Conservation (phyloP, 2,113 vertebrate species). For the Neogale vison region DNA sequence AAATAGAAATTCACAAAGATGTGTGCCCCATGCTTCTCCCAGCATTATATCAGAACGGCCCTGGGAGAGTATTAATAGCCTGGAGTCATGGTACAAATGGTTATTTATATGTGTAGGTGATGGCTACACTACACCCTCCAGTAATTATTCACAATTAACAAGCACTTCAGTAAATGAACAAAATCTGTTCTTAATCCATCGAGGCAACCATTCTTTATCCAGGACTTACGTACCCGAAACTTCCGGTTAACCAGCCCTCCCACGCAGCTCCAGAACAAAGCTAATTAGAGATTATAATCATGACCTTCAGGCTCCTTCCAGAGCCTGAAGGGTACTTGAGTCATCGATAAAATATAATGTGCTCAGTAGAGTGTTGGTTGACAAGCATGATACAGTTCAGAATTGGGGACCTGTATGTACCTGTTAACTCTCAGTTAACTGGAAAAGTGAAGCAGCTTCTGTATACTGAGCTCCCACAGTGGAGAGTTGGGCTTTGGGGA, state of each 20-base stretch:
- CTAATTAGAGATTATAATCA: conserved; percentile 74
- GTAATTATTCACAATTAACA: conserved; percentile 80
- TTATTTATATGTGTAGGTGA: conserved; percentile 74
- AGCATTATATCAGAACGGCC: neutral
- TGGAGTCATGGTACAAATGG: conserved; percentile 55
- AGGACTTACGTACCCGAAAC: conserved; percentile 55
- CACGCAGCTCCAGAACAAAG: conserved; percentile 69
- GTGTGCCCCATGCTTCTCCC: neutral
- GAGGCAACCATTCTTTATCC: conserved; percentile 67
- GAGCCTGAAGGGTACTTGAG: conserved; percentile 69
- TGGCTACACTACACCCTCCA: conserved; percentile 62
- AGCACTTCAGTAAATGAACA: conserved; percentile 74
- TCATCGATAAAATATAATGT: conserved; percentile 71
- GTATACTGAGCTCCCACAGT: neutral
- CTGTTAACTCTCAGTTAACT: conserved; percentile 42
- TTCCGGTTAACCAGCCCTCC: conserved; percentile 51
- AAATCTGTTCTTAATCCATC: conserved; percentile 66
- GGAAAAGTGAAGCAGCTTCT: no score
- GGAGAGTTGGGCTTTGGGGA: neutral
- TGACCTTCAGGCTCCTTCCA: conserved; percentile 70
- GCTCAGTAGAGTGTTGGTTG: conserved; percentile 44
- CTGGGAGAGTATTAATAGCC: conserved; percentile 62
- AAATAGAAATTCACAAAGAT: conserved; percentile 76
- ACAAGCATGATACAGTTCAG: conserved; percentile 56
- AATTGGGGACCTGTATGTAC: neutral